These are phyloP conservation scores for Diplolepis rosae DNA, from an alignment of 2,888 invertebrate genomes.

Conservation along the genomic window DNA sequence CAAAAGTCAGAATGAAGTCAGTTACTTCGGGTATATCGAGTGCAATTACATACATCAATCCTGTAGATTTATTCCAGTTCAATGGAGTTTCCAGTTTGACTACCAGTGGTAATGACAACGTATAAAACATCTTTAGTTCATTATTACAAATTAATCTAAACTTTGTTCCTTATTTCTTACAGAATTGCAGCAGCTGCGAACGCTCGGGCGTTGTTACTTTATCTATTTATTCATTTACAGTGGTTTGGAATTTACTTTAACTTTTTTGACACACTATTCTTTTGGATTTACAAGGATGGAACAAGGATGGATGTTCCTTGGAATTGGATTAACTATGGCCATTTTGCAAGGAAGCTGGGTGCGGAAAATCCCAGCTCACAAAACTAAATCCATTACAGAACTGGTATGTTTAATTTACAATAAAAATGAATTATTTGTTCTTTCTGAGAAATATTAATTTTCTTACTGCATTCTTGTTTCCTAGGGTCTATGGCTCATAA, in stretches of 20 bases:
- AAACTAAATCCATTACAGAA: constrained; percentile 82
- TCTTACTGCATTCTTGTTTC: constrained; percentile 42
- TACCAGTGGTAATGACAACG: constrained; percentile 69
- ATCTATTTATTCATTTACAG: constrained; percentile 95
- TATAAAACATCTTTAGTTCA: constrained; percentile 53
- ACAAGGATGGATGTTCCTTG: constrained; percentile 98
- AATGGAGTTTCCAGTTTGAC: constrained; percentile 73
- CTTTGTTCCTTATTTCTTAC: too few species aligned
- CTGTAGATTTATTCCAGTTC: constrained; percentile 77
- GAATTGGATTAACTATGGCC: constrained; percentile 94
- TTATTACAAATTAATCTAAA: constrained; percentile 72
- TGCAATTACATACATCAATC: constrained; percentile 80
- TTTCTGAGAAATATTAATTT: constrained; percentile 21
- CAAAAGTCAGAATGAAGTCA: constrained; percentile 81
- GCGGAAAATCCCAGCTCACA: constrained; percentile 83
- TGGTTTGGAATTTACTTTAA: constrained; percentile 96
- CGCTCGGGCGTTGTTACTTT: constrained; percentile 87
- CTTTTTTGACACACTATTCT: constrained; percentile 94
- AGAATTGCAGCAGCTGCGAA: constrained; percentile 80
- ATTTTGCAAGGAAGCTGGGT: constrained; percentile 92
- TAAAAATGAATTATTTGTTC: constrained; percentile 26
- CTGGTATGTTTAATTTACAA: constrained; percentile 70
- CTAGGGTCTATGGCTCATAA: constrained; percentile 86
- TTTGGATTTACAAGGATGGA: constrained; percentile 95
- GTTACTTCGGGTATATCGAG: constrained; percentile 81